Conservation (phyloP, 1,140 invertebrate genomes). For the Metaphire vulgaris region DNA sequence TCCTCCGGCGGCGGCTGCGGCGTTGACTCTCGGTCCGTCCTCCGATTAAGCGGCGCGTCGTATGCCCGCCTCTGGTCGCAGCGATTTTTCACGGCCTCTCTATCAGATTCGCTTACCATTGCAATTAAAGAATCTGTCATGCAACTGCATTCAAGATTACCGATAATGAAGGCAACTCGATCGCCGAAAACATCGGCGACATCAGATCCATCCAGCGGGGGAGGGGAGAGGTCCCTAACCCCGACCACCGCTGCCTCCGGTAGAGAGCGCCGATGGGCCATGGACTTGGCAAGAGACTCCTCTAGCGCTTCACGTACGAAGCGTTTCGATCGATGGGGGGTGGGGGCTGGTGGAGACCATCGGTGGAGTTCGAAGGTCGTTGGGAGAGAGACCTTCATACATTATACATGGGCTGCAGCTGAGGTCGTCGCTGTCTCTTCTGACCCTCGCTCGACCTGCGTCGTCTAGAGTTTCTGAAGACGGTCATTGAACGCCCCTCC, state of each 20-base stretch:
- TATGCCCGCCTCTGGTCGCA: too few relatives aligned
- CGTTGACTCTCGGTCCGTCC: too few relatives aligned
- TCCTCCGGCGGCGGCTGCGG: too few relatives aligned
- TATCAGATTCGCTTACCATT: background rate
- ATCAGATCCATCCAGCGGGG: background rate
- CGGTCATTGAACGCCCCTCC: background rate
- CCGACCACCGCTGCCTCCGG: background rate
- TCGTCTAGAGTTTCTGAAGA: background rate
- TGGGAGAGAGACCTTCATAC: background rate
- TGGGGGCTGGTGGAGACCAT: background rate
- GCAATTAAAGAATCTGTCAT: conserved; percentile 1
- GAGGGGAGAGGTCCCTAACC: background rate
- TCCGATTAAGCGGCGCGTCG: too few relatives aligned
- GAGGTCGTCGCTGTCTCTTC: background rate
- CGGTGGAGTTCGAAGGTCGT: too few relatives aligned
- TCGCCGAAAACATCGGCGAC: background rate
- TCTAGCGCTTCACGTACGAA: background rate
- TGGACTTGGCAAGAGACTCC: background rate
- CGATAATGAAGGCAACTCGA: background rate
- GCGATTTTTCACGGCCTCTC: background rate
- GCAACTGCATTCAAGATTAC: background rate
- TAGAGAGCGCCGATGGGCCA: background rate
- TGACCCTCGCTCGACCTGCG: background rate
- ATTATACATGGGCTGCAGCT: background rate
- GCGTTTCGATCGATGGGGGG: background rate